phyloP scores from a whole-genome alignment of 2,113 vertebrate genomes.

The Ranitomeya variabilis region DNA sequence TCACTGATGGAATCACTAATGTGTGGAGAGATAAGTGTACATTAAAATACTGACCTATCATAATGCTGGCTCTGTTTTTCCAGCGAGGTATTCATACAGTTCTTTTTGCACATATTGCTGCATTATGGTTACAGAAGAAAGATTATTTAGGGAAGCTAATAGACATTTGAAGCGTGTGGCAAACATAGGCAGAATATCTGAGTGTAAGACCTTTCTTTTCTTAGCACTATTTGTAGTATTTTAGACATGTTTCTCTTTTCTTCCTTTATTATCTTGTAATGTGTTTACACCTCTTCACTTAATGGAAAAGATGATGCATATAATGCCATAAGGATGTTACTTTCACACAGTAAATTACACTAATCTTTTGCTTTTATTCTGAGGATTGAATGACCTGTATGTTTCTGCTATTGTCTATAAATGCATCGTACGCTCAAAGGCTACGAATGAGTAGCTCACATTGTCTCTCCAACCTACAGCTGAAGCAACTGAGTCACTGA shows the following conservation, averaged over 20 bases:
- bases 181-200: background rate
- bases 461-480: too few species aligned
- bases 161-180: background rate
- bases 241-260: background rate
- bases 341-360: background rate
- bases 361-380: too few species aligned
- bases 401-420: too few species aligned
- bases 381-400: too few species aligned
- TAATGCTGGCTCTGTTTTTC: background rate
- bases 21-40: background rate
- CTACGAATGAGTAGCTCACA: too few species aligned
- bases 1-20: slow-evolving; percentile 45
- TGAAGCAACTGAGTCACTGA: too few species aligned
- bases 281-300: background rate
- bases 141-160: background rate
- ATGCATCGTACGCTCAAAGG: too few species aligned
- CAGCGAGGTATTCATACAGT: background rate
- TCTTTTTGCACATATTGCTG: background rate
- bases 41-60: slow-evolving; percentile 22
- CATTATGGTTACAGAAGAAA: background rate
- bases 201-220: background rate
- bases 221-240: too few species aligned
- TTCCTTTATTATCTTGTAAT: too few species aligned
- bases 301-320: background rate
- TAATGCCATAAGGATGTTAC: background rate